phyloP scores from a whole-genome alignment of 2,113 vertebrate genomes.

The Rafetus swinhoei region DNA sequence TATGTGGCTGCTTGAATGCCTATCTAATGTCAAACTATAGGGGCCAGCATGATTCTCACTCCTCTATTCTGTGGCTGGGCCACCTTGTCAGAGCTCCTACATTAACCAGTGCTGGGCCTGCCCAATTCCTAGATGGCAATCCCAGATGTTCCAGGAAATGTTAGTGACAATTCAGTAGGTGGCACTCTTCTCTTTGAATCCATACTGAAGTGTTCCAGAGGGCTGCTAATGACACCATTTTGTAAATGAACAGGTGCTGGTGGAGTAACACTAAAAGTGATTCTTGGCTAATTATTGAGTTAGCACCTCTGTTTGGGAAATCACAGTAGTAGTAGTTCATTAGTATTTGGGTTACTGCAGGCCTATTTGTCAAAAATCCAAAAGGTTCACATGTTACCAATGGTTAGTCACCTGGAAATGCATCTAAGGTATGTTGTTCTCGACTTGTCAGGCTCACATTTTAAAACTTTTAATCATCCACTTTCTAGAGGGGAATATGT shows the following conservation, averaged over 20 bases:
- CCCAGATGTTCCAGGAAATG: background rate
- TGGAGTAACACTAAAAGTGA: background rate
- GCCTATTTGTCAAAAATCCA: background rate
- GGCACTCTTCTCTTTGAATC: background rate
- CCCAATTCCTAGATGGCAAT: background rate
- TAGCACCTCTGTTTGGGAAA: background rate
- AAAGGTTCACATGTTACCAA: background rate
- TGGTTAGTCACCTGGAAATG: background rate
- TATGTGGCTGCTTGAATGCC: background rate
- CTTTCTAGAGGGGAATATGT: background rate
- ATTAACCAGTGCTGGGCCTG: background rate
- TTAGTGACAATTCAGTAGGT: background rate
- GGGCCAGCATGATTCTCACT: background rate
- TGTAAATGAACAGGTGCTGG: fast-evolving
- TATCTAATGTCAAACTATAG: background rate
- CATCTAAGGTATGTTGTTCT: background rate
- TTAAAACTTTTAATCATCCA: slow-evolving; percentile 40
- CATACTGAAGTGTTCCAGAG: background rate
- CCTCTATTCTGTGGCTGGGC: background rate
- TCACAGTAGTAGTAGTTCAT: background rate
- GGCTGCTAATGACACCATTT: background rate
- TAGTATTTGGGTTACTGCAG: background rate
- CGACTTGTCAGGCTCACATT: slow-evolving; percentile 18
- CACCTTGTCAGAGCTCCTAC: background rate
- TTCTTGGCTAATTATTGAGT: background rate